Evolutionary conservation across 2,888 invertebrate species (phyloP).

Genomic region (Meteorus colon): DNA sequence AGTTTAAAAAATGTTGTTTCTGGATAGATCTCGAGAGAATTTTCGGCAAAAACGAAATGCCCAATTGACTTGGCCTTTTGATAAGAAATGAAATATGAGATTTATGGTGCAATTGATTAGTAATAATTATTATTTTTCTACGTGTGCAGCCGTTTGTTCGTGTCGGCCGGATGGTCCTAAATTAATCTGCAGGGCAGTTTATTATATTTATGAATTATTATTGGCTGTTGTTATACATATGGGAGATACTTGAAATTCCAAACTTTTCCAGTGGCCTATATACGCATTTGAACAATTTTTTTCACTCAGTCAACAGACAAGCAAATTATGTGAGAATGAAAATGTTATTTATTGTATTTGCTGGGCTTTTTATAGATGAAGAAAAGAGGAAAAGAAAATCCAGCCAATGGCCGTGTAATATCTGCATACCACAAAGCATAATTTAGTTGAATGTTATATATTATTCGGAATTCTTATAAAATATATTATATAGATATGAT

Average conservation of each 20-base stretch:
- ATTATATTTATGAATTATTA: not conserved
- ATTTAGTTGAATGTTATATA: conserved; percentile 8
- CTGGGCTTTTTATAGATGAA: not conserved
- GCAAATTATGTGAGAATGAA: not conserved
- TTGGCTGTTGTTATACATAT: not conserved
- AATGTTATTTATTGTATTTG: not conserved
- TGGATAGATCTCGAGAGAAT: not conserved
- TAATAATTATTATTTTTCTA: conserved; percentile 13
- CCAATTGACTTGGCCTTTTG: conserved; percentile 62
- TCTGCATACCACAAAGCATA: not conserved
- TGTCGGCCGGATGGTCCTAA: not conserved
- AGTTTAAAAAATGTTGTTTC: not conserved
- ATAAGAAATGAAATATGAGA: conserved; percentile 60
- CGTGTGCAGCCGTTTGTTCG: not conserved
- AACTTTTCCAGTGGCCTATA: not conserved
- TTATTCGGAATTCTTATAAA: not conserved
- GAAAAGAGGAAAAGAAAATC: not conserved
- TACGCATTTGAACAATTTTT: not conserved
- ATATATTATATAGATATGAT: conserved; percentile 2
- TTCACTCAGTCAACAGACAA: not conserved
- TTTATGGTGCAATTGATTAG: conserved; percentile 41
- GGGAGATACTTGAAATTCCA: not conserved
- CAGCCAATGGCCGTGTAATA: not conserved
- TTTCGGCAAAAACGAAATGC: conserved; percentile 51
- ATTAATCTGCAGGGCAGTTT: conserved; percentile 4